These are phyloP conservation scores for Etheostoma spectabile DNA, from an alignment of 2,113 vertebrate species.

Conservation along the genomic window DNA sequence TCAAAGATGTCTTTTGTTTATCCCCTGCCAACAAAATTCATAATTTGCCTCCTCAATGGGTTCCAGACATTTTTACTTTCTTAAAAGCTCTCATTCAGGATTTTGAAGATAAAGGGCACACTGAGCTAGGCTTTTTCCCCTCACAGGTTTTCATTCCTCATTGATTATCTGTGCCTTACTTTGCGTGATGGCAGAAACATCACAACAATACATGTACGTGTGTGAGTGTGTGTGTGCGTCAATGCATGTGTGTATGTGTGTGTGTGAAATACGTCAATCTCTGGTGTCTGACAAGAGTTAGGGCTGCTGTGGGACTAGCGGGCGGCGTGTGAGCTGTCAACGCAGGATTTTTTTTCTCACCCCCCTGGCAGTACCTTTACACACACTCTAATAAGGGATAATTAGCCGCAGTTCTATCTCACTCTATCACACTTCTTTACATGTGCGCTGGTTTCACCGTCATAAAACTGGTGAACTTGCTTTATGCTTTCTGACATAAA, in stretches of 20 bases:
- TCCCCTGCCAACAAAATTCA: constrained; percentile 6
- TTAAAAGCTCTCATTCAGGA: background rate
- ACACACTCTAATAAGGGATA: constrained; percentile 71
- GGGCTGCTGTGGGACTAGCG: constrained; percentile 67
- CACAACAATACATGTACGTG: constrained; percentile 44
- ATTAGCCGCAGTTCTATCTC: constrained; percentile 62
- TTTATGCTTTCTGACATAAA: constrained; percentile 31
- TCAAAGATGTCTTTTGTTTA: constrained; percentile 28
- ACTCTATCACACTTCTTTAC: constrained; percentile 46
- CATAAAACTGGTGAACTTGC: constrained; percentile 27
- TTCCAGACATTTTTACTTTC: background rate
- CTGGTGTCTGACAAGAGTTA: constrained; percentile 74
- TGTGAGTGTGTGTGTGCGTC: constrained; percentile 32
- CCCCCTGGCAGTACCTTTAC: constrained; percentile 69
- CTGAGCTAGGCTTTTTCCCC: background rate
- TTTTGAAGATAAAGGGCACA: constrained; percentile 2
- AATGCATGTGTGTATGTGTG: constrained; percentile 15
- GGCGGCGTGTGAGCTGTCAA: constrained; percentile 81
- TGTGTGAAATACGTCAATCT: constrained; percentile 70
- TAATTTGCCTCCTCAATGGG: background rate
- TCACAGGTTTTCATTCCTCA: background rate
- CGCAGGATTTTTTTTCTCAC: constrained; percentile 40
- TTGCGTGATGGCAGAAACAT: constrained; percentile 31
- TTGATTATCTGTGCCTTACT: constrained; percentile 22
- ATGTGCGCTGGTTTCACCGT: constrained; percentile 16